Conservation (phyloP, 2,888 invertebrate species). For the Hyposoter didymator region DNA sequence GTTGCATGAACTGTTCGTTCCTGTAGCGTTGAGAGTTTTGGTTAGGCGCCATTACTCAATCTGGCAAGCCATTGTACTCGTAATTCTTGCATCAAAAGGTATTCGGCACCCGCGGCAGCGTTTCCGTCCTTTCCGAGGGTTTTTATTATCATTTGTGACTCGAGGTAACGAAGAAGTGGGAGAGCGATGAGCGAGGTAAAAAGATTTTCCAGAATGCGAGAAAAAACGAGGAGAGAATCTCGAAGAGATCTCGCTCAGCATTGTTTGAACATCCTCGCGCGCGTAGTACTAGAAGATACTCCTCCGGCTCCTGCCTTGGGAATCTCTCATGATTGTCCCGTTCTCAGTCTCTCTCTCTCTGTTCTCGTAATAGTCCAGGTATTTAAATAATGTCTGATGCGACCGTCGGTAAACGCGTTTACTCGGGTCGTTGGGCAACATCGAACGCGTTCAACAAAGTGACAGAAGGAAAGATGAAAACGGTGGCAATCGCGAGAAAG, state of each 20-base stretch:
- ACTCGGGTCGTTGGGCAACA: conserved; percentile 78
- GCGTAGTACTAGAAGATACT: conserved; percentile 30
- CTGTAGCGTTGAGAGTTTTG: neutral
- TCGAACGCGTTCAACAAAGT: conserved; percentile 64
- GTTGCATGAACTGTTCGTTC: neutral
- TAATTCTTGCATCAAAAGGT: conserved; percentile 37
- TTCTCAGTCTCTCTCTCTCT: conserved; percentile 58
- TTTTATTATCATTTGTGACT: conserved; percentile 78
- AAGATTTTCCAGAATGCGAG: conserved; percentile 17
- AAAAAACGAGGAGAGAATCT: conserved; percentile 25
- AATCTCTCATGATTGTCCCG: conserved; percentile 83
- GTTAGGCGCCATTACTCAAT: conserved; percentile 38
- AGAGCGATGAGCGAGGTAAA: conserved; percentile 66
- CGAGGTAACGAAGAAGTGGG: conserved; percentile 62
- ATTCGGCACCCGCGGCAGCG: conserved; percentile 71
- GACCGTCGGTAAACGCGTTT: conserved; percentile 69
- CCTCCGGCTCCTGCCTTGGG: conserved; percentile 75
- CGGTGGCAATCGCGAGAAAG: neutral
- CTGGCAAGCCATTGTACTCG: conserved; percentile 20
- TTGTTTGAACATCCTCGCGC: conserved; percentile 75
- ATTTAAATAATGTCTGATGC: conserved; percentile 77
- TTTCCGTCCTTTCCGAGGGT: conserved; percentile 70
- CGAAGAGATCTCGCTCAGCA: conserved; percentile 66
- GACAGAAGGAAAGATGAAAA: conserved; percentile 60
- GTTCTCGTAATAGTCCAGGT: conserved; percentile 80